Base-by-base conservation (phyloP, 2,797 vertebrate genomes). In the Acipenser ruthenus region DNA sequence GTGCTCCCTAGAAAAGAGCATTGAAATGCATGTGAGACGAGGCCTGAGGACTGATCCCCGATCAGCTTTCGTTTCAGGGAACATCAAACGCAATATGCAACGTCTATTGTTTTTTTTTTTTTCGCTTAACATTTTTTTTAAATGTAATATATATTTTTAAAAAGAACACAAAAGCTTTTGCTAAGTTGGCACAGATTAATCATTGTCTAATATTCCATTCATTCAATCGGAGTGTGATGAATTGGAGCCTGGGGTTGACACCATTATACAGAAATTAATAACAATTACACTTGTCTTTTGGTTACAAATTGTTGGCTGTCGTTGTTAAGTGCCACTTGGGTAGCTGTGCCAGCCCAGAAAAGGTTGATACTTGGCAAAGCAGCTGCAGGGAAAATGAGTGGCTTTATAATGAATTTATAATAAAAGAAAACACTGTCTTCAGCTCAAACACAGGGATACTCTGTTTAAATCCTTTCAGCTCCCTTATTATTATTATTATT, bases 251-350 rank as follows among this genome's bases (percentile, higher is more conserved):
- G 52, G 52, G 52, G 52, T 55, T 55, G 52, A 55, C 52, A 55
- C 52, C n/a, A 69, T 69, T 61, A 50, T 58, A 74, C 71, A 60
- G 68, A 73, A 74, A 75, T 67, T 70, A 75, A 56, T 65, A 67
- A 70, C 72, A 73, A 72, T 74, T 74, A 71, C 6, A 70, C 72
- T 73, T 78, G 74, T 68, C 67, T 69, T 64, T 52, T 50, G 73
- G 62, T 72, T 66, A 67, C 65, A 77, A 78, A 70, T 53, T 70
- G 66, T 70, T 79, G 72, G 74, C 76, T 67, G 72, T 78, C 75
- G 75, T 69, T 47, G 67, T 77, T 55, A 76, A 73, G 74, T 75
- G 75, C 74, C 75, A 77, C 69, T 74, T 77, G 60, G 50, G 15
- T 13, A 76, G 69, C 63, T 69, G n/a, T 55, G 52, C 52, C 52